phyloP scores from a whole-genome alignment of 2,888 invertebrate species.

The Cylindroiulus punctatus region DNA sequence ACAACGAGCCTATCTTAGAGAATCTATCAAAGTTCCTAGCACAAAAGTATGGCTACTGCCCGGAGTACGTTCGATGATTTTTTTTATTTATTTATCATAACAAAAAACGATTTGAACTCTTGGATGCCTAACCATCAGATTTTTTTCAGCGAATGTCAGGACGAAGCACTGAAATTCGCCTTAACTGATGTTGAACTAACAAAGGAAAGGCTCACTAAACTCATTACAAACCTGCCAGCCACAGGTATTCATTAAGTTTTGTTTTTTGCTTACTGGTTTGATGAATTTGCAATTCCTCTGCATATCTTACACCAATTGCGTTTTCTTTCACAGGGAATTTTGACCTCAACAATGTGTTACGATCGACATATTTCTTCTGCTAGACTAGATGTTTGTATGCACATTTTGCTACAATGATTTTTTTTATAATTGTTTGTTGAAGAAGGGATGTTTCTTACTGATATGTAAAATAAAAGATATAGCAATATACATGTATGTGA shows the following conservation, averaged over 20 bases:
- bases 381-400: conserved; percentile 64
- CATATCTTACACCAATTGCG: not conserved
- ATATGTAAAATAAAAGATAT: not conserved
- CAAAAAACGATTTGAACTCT: not conserved
- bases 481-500: too few relatives aligned
- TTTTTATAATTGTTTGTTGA: conserved; percentile 13
- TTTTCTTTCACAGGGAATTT: conserved; percentile 73
- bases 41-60: conserved; percentile 74
- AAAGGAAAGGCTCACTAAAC: conserved; percentile 73
- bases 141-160: conserved; percentile 68
- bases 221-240: conserved; percentile 74
- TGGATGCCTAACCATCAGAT: not conserved
- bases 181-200: conserved; percentile 70
- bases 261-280: not conserved
- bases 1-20: conserved; percentile 90
- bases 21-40: conserved; percentile 81
- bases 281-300: too few relatives aligned
- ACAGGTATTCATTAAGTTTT: conserved; percentile 63
- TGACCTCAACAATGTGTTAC: conserved; percentile 77
- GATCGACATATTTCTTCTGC: conserved; percentile 89
- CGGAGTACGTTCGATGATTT: conserved; percentile 69
- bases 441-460: not conserved
- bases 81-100: not conserved
- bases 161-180: too few relatives aligned
- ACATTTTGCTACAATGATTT: not conserved